Evolutionary conservation across 2,113 vertebrate genomes (phyloP).

Genomic region (Pipra filicauda): DNA sequence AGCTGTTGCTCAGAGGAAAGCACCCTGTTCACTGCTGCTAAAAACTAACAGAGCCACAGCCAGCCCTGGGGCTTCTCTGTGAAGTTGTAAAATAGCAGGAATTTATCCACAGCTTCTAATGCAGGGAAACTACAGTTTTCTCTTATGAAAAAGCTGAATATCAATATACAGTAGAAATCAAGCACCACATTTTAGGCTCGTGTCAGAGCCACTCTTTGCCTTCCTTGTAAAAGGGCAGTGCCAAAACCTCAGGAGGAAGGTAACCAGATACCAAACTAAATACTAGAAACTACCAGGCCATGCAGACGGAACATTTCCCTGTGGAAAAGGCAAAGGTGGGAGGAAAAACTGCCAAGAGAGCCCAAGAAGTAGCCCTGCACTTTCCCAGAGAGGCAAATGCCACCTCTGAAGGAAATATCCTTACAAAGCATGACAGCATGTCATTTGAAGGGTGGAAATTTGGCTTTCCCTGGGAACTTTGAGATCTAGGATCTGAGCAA

Average conservation of each 20-base stretch:
- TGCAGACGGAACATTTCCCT: background rate
- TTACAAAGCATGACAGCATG: background rate
- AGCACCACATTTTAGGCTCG: background rate
- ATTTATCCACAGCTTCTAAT: background rate
- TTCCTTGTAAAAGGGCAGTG: background rate
- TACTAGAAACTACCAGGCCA: background rate
- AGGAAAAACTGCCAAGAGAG: background rate
- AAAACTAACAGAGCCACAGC: background rate
- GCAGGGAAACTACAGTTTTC: background rate
- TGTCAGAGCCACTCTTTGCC: background rate
- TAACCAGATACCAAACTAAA: background rate
- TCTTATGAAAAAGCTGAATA: background rate
- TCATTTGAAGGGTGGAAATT: constrained; percentile 9
- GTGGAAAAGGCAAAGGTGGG: background rate
- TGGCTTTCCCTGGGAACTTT: constrained; percentile 21
- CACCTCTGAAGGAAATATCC: constrained; percentile 22
- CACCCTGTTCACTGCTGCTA: background rate
- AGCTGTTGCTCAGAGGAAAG: background rate
- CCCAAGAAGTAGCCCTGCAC: background rate
- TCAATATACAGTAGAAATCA: background rate
- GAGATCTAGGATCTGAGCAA: background rate
- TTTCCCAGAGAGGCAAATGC: constrained; percentile 16
- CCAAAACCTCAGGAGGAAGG: background rate
- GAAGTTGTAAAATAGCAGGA: background rate
- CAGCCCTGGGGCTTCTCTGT: background rate